Evolutionary conservation across 2,888 invertebrate species (phyloP).

Genomic region (Drosophila parthenogenetica): DNA sequence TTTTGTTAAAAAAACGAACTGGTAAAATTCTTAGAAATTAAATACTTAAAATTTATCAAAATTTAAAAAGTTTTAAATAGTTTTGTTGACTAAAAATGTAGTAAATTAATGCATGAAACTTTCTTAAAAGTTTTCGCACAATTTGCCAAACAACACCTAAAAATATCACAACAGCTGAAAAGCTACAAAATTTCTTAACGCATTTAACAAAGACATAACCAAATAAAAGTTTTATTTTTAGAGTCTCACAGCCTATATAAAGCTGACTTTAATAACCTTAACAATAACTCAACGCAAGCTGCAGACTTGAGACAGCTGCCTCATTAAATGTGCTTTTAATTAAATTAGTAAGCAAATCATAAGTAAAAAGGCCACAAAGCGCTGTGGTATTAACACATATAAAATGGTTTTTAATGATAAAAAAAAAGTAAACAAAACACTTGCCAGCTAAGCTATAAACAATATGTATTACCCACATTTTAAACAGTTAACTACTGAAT

Average conservation of each 20-base stretch:
- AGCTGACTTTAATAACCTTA: slow-evolving; percentile 47
- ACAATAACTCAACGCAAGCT: slow-evolving; percentile 26
- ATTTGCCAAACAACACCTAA: neutral
- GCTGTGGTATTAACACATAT: slow-evolving; percentile 24
- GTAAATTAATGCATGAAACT: no score
- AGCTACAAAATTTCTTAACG: neutral
- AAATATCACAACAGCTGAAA: neutral
- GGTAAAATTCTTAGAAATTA: neutral
- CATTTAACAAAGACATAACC: slow-evolving; percentile 7
- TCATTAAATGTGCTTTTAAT: slow-evolving; percentile 58
- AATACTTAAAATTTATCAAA: no score
- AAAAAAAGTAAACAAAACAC: slow-evolving; percentile 16
- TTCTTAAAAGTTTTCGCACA: no score
- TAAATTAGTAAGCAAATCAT: slow-evolving; percentile 58
- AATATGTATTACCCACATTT: slow-evolving; percentile 47
- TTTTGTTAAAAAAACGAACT: neutral
- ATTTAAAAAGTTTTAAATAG: no score
- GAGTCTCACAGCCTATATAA: slow-evolving; percentile 17
- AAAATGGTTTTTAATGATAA: slow-evolving; percentile 10
- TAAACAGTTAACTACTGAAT: slow-evolving; percentile 31
- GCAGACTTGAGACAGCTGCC: slow-evolving; percentile 6
- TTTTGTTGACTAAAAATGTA: no score
- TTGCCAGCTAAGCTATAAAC: slow-evolving; percentile 35
- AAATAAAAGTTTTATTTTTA: slow-evolving; percentile 29
- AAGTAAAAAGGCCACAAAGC: slow-evolving; percentile 70